These are phyloP conservation scores for Pedetes capensis DNA, from an alignment of 2,113 vertebrate species.

Conservation along the genomic window DNA sequence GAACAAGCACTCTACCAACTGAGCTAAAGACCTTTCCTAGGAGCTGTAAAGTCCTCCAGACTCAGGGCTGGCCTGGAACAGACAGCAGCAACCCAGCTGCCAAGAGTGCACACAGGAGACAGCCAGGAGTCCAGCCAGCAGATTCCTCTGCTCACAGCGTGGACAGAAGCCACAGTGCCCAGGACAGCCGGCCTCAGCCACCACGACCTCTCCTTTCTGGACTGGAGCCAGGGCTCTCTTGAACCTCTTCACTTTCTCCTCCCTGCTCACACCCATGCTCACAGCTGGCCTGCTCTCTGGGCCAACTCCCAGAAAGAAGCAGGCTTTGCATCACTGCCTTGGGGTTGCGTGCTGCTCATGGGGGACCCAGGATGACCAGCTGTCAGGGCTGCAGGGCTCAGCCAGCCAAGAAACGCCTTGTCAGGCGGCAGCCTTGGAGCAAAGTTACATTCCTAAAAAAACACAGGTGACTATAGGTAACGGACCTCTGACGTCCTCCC, in stretches of 20 bases:
- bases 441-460: neutral
- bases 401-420: neutral
- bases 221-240: neutral
- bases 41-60: neutral
- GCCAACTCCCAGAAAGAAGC: neutral
- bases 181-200: neutral
- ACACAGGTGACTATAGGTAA: neutral
- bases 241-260: neutral
- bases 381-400: neutral
- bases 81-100: too few relatives aligned
- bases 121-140: neutral
- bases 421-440: neutral
- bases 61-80: neutral
- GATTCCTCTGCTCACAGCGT: neutral
- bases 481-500: neutral
- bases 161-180: neutral
- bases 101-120: fast-evolving
- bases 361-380: fast-evolving
- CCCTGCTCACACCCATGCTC: neutral
- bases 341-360: too few relatives aligned
- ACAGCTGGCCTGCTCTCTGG: neutral
- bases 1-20: too few relatives aligned
- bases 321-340: neutral
- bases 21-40: neutral
- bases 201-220: neutral